These are phyloP conservation scores for Mythimna albipuncta DNA, from an alignment of 2,888 invertebrate species.

Conservation along the genomic window DNA sequence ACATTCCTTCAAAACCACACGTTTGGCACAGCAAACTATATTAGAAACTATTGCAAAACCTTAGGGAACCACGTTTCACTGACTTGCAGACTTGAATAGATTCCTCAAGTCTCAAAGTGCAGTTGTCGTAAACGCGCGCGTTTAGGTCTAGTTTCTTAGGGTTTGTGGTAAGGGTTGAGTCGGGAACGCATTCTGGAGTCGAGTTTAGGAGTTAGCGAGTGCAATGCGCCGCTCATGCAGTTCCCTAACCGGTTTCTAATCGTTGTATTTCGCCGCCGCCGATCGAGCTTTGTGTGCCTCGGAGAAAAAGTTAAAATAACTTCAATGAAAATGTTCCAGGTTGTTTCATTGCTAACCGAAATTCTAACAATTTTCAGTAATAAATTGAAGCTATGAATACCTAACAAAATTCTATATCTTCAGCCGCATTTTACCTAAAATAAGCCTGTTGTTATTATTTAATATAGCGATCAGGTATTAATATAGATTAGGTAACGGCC, in stretches of 20 bases:
- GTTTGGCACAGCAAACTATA: slow-evolving; percentile 62
- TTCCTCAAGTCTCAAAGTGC: slow-evolving; percentile 60
- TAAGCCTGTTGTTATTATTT: too few species aligned
- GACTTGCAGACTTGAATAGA: slow-evolving; percentile 63
- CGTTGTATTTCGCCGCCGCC: slow-evolving; percentile 80
- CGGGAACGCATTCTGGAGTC: slow-evolving; percentile 69
- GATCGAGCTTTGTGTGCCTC: slow-evolving; percentile 74
- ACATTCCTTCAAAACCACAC: slow-evolving; percentile 69
- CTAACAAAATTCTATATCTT: background rate
- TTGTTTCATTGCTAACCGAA: slow-evolving; percentile 29
- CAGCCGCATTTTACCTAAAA: background rate
- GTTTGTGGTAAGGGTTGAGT: slow-evolving; percentile 63
- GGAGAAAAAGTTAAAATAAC: slow-evolving; percentile 85
- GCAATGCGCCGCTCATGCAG: slow-evolving; percentile 79
- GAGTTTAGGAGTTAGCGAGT: slow-evolving; percentile 77
- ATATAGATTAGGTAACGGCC: too few species aligned
- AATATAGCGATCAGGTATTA: too few species aligned
- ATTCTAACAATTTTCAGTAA: slow-evolving; percentile 16
- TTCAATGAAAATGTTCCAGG: slow-evolving; percentile 70
- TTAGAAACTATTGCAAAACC: slow-evolving; percentile 69
- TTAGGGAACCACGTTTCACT: slow-evolving; percentile 67
- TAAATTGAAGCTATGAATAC: background rate
- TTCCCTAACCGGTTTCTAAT: slow-evolving; percentile 86
- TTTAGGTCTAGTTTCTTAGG: slow-evolving; percentile 71
- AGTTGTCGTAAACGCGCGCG: slow-evolving; percentile 63